Conservation (phyloP, 2,113 vertebrate species). For the Nycticebus coucang region DNA sequence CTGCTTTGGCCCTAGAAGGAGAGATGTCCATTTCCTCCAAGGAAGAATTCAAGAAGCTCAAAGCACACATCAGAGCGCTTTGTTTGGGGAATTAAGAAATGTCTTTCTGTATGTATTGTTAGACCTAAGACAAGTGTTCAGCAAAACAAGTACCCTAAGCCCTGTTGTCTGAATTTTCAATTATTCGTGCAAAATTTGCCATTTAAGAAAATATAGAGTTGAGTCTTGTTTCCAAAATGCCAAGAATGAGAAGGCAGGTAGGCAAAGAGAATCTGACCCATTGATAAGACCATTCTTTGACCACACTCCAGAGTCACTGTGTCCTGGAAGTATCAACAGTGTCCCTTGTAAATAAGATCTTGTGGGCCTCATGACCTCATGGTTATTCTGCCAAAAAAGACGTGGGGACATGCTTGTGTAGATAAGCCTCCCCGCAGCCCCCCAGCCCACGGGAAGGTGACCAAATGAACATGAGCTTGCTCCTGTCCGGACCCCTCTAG, state of each 20-base stretch:
- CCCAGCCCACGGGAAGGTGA: background rate
- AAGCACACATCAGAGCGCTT: background rate
- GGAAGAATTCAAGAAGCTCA: background rate
- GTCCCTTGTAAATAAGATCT: background rate
- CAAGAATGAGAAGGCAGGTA: slow-evolving; percentile 16
- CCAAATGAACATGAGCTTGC: background rate
- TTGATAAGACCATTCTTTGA: background rate
- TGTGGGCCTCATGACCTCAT: background rate
- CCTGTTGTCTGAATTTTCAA: background rate
- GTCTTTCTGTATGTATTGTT: background rate
- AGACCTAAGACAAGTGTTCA: background rate
- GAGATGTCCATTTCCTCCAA: background rate
- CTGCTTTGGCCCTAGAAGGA: background rate
- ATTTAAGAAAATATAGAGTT: background rate
- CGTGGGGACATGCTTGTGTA: background rate
- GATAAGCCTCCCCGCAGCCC: background rate
- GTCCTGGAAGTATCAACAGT: background rate
- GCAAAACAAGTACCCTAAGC: background rate
- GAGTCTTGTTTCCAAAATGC: background rate
- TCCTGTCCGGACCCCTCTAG: background rate
- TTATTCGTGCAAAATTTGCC: background rate
- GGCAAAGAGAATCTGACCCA: background rate
- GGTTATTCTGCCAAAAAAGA: background rate
- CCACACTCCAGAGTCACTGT: background rate
- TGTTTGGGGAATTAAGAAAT: background rate